Evolutionary conservation across 2,888 invertebrate species (phyloP).

Genomic region (Scaptomyza cyrtandrae): DNA sequence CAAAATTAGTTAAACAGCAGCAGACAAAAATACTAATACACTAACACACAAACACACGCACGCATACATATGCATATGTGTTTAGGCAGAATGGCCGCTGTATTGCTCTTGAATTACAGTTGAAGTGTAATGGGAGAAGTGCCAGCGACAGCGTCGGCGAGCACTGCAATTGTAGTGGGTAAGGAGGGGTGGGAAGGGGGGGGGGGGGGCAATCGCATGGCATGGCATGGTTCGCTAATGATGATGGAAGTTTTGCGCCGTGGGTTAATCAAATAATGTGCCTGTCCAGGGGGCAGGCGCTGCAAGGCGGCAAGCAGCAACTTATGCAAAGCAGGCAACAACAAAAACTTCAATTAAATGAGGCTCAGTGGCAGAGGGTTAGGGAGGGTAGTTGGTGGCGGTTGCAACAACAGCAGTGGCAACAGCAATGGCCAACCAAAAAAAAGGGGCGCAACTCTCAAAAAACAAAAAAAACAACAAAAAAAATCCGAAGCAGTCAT

Average conservation of each 20-base stretch:
- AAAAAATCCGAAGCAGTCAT: no score
- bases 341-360: slow-evolving; percentile 68
- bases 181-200: not conserved
- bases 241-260: slow-evolving; percentile 67
- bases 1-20: slow-evolving; percentile 58
- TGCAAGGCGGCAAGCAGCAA: slow-evolving; percentile 18
- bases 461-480: no score
- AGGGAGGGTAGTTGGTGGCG: slow-evolving; percentile 54
- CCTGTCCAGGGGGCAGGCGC: slow-evolving; percentile 33
- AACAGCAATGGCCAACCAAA: slow-evolving; percentile 67
- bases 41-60: not conserved
- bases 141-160: slow-evolving; percentile 37
- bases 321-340: slow-evolving; percentile 66
- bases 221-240: slow-evolving; percentile 53
- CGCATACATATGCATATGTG: no score
- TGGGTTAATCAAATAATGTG: slow-evolving; percentile 74
- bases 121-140: slow-evolving; percentile 72
- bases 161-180: slow-evolving; percentile 7
- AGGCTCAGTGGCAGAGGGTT: slow-evolving; percentile 31
- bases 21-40: slow-evolving; percentile 5
- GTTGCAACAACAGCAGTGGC: slow-evolving; percentile 36
- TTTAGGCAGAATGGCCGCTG: no score
- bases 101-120: slow-evolving; percentile 61
- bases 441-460: slow-evolving; percentile 68
- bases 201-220: slow-evolving; percentile 14